Evolutionary conservation across 2,888 invertebrate species (phyloP).

Genomic region (Lottia scabra): DNA sequence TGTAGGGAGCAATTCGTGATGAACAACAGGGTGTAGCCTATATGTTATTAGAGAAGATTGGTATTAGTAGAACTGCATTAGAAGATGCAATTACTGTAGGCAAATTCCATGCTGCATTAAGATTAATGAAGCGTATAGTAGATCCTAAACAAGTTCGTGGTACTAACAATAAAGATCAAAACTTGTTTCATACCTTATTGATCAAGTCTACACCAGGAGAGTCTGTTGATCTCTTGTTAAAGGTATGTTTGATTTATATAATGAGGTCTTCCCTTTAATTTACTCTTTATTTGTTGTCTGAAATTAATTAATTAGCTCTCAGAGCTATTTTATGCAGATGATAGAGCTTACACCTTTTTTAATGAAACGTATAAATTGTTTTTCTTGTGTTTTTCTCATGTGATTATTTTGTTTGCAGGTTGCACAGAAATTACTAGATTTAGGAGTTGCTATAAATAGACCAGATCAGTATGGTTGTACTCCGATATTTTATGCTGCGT

Average conservation of each 20-base stretch:
- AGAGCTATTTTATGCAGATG: too few species aligned
- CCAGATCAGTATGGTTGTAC: conserved; percentile 67
- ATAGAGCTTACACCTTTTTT: too few species aligned
- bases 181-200: conserved; percentile 68
- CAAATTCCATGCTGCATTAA: conserved; percentile 69
- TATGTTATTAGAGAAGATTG: conserved; percentile 68
- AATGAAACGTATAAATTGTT: too few species aligned
- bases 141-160: conserved; percentile 47
- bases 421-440: conserved; percentile 63
- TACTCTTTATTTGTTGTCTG: background rate
- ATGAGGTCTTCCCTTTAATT: background rate
- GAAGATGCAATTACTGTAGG: conserved; percentile 70
- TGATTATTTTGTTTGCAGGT: conserved; percentile 49
- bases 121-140: conserved; percentile 65
- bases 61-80: conserved; percentile 65
- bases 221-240: conserved; percentile 45
- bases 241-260: conserved; percentile 47
- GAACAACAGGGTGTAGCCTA: conserved; percentile 72
- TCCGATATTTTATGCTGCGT: conserved; percentile 69
- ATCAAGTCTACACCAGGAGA: conserved; percentile 47
- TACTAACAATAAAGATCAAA: conserved; percentile 61
- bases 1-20: conserved; percentile 66
- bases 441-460: conserved; percentile 62
- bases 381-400: too few species aligned
- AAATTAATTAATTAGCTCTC: too few species aligned